A percentile compares a stretch with the other conserved stretches of the same genome.
phyloP scores from a whole-genome alignment of 1,140 invertebrate species.

The Drosophila ficusphila region DNA sequence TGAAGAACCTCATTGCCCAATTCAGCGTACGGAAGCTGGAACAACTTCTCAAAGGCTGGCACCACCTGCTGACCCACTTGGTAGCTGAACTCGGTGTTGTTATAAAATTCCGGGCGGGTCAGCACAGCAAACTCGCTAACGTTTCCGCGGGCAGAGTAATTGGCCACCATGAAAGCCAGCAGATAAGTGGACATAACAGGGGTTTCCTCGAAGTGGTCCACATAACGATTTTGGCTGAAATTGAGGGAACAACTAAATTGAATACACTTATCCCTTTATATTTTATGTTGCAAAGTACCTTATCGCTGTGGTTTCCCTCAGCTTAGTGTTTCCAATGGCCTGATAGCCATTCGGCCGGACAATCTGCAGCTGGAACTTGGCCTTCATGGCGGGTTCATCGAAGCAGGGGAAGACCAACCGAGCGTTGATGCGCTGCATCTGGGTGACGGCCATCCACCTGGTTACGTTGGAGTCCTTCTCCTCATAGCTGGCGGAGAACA shows the following conservation, averaged over 20 bases:
- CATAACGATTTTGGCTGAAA: slow-evolving; percentile 40
- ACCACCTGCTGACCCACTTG: slow-evolving; percentile 85
- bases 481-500: slow-evolving; percentile 86
- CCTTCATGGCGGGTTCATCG: slow-evolving; percentile 95
- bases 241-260: background rate
- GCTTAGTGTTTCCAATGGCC: slow-evolving; percentile 85
- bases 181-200: slow-evolving; percentile 92
- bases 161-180: slow-evolving; percentile 89
- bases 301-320: slow-evolving; percentile 17
- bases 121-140: slow-evolving; percentile 85
- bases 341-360: slow-evolving; percentile 85
- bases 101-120: slow-evolving; percentile 87
- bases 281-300: slow-evolving; percentile 28
- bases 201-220: slow-evolving; percentile 84
- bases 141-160: slow-evolving; percentile 85
- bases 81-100: slow-evolving; percentile 86
- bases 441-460: slow-evolving; percentile 88
- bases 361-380: slow-evolving; percentile 89
- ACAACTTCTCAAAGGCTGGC: slow-evolving; percentile 84
- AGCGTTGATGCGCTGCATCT: slow-evolving; percentile 93
- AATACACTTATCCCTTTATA: too few species aligned
- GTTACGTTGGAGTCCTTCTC: slow-evolving; percentile 68
- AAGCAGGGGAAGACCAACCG: slow-evolving; percentile 95
- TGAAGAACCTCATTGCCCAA: slow-evolving; percentile 85
- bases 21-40: slow-evolving; percentile 80